Conservation (phyloP, 2,888 invertebrate species). For the Acholoe squamosa region DNA sequence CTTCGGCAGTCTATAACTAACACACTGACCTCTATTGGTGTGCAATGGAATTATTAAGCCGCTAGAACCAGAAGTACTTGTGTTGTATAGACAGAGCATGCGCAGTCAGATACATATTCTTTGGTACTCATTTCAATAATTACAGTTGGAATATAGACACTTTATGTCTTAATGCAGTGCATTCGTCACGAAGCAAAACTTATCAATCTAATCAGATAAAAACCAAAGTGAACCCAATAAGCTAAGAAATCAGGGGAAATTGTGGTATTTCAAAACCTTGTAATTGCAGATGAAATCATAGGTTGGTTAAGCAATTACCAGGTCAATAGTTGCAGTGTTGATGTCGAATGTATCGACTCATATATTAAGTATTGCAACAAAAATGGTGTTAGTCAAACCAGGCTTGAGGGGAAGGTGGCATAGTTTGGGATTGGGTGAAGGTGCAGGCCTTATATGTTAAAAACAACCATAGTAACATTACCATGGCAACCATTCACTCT, state of each 20-base stretch:
- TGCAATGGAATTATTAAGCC: constrained; percentile 32
- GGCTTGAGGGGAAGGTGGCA: constrained; percentile 23
- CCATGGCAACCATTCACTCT: constrained; percentile 54
- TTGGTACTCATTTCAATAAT: constrained; percentile 5
- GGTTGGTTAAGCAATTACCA: constrained; percentile 8
- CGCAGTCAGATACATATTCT: constrained; percentile 31
- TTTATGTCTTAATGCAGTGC: neutral
- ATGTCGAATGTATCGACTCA: neutral
- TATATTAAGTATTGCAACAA: neutral
- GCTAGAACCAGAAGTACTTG: constrained; percentile 25
- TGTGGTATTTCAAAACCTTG: neutral
- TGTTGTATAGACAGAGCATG: constrained; percentile 35
- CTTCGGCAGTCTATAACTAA: neutral
- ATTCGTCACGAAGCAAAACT: neutral
- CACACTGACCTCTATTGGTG: constrained; percentile 34
- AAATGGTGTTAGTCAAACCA: constrained; percentile 22
- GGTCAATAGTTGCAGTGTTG: constrained; percentile 23
- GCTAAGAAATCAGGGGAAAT: neutral
- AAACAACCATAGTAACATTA: constrained; percentile 43
- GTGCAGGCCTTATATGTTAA: constrained; percentile 56
- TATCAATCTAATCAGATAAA: constrained; percentile 13
- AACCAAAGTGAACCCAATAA: constrained; percentile 7
- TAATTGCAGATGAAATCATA: constrained; percentile 2
- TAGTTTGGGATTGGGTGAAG: neutral
- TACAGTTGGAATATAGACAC: neutral